Evolutionary conservation across 2,113 vertebrate species (phyloP).

Genomic region (Etia nguti): DNA sequence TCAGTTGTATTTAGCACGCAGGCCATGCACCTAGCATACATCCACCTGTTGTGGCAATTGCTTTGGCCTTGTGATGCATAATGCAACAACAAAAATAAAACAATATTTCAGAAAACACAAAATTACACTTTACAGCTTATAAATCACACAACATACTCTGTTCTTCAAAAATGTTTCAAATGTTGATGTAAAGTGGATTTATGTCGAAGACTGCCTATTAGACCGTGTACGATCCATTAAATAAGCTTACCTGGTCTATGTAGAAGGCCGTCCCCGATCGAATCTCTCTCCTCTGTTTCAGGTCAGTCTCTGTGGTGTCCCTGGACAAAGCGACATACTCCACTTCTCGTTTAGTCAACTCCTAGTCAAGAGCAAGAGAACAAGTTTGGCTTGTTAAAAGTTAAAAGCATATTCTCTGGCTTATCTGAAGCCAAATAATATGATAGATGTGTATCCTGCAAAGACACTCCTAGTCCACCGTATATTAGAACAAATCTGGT

Average conservation of each 20-base stretch:
- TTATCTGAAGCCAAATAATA: neutral
- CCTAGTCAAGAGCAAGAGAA: constrained; percentile 63
- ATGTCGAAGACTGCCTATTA: neutral
- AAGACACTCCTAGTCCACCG: neutral
- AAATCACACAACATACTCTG: no score
- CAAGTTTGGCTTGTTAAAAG: neutral
- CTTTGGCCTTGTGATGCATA: neutral
- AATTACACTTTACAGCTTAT: neutral
- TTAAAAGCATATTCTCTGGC: neutral
- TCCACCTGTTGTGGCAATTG: neutral
- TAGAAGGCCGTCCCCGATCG: constrained; percentile 89
- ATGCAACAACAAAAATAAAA: neutral
- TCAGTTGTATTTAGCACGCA: neutral
- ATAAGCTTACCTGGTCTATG: constrained; percentile 83
- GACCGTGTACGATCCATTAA: neutral
- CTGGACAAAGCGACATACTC: constrained; percentile 91
- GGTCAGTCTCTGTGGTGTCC: constrained; percentile 94
- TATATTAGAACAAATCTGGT: neutral
- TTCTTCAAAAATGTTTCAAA: neutral
- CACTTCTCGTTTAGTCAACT: constrained; percentile 89
- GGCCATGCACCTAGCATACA: neutral
- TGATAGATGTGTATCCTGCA: neutral
- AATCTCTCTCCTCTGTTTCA: constrained; percentile 96
- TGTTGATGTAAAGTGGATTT: neutral
- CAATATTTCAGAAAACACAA: neutral